Base-by-base conservation (phyloP, 1,140 invertebrate species). In the Hestina assimilis region DNA sequence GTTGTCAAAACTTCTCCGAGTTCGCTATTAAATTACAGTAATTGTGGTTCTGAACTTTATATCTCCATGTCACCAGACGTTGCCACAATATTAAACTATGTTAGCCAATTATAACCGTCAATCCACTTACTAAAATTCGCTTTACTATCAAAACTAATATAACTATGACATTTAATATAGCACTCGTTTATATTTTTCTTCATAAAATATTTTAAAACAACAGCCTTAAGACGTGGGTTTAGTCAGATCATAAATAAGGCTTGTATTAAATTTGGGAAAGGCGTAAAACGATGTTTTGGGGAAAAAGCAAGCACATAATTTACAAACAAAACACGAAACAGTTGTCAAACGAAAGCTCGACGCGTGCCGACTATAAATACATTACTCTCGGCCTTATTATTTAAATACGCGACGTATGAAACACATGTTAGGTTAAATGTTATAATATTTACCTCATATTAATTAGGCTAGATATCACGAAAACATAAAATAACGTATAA, bases 21-120 rank as follows among this genome's bases (percentile, higher is more conserved):
- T 72, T 69, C 23, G 67, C 72, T 75, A 78, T 77, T 69, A 79
- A 83, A 79, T 79, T 75, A 69, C 69, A 67, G 69, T 83, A 77
- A 80, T 73, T 79, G 71, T 69, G 72, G 72, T 63, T 64, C 47
- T 61, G 53, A 81, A 78, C 71, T 74, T 78, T 67, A 72, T 78
- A 79, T 79, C 69, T 74, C 67, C 70, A 69, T 73, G 76, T 79
- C 70, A 66, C 73, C 63, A 60, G 66, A 72, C 79, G 71, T 76
- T 80, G 45, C 54, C 55, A 65, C 31, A 56, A 66, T 59, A 70
- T 81, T 78, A 69, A 77, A 77, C 68, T 70, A 69, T 59, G 48
- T 52, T 19, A 11, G 45, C 23, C 23, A 46, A 51, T 29, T 42
- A 48, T 48, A 48, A 67, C 62, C 55, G 67, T 66, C 64, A 59